A percentile compares a stretch with the other conserved stretches of the same genome.
phyloP scores from a whole-genome alignment of 2,797 vertebrate genomes.

The Platyrinchus mystaceus region DNA sequence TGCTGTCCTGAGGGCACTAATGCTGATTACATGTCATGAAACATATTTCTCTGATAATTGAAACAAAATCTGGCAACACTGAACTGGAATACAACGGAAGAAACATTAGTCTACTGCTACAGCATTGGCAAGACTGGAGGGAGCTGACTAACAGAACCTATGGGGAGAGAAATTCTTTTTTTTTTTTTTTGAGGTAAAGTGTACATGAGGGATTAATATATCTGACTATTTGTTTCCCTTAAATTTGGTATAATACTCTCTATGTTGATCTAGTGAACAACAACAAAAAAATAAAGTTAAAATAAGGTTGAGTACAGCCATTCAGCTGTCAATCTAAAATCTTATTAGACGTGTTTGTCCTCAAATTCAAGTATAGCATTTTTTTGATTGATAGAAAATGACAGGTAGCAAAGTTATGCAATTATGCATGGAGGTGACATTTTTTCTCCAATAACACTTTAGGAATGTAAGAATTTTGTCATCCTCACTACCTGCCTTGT shows the following conservation, averaged over 20 bases:
- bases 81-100: not conserved
- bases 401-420: conserved; percentile 62
- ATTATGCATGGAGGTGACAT: conserved; percentile 65
- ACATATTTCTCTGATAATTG: not conserved
- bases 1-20: not conserved
- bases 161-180: not conserved
- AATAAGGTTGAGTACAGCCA: conserved; percentile 33
- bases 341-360: conserved; percentile 20
- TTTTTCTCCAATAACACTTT: conserved; percentile 67
- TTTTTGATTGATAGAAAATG: conserved; percentile 53
- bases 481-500: conserved; percentile 64
- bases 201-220: conserved; percentile 33
- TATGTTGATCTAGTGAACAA: conserved; percentile 48
- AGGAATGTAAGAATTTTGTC: conserved; percentile 63
- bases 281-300: conserved; percentile 57
- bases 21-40: not conserved
- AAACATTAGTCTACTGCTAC: not conserved
- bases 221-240: conserved; percentile 22
- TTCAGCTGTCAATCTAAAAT: conserved; percentile 47
- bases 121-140: not conserved
- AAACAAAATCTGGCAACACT: not conserved
- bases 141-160: not conserved
- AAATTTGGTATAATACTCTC: not conserved
- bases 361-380: conserved; percentile 31
- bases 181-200: not conserved